Percentiles rank a stretch among this genome's conserved stretches.
phyloP scores from a whole-genome alignment of 2,797 vertebrate species.

The Cossypha niveicapilla region DNA sequence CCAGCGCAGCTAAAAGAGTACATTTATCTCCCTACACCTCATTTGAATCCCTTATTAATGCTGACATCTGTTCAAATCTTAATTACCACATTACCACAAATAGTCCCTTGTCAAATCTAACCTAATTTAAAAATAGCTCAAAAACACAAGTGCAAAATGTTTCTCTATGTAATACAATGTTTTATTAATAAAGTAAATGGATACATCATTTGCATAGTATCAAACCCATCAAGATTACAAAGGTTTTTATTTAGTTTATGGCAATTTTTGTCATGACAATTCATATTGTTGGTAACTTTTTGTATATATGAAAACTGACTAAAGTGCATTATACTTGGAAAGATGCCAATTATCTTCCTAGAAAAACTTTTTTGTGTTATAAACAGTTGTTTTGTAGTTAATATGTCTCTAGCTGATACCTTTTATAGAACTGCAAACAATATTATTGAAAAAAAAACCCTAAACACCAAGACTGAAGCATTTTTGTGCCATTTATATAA shows the following conservation, averaged over 20 bases:
- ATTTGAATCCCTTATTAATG: slow-evolving; percentile 71
- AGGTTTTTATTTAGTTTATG: background rate
- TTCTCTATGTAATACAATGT: slow-evolving; percentile 33
- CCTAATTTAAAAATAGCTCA: slow-evolving; percentile 63
- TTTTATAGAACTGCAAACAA: background rate
- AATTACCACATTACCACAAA: slow-evolving; percentile 73
- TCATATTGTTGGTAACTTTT: background rate
- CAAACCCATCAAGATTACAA: background rate
- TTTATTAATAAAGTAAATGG: slow-evolving; percentile 48
- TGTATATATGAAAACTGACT: background rate
- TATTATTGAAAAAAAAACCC: background rate
- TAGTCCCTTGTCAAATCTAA: slow-evolving; percentile 67
- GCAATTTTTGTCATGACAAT: background rate
- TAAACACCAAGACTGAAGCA: background rate
- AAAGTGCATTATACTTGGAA: background rate
- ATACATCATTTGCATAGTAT: background rate
- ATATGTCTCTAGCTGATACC: background rate
- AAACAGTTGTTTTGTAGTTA: background rate
- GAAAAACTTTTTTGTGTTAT: background rate
- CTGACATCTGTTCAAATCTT: slow-evolving; percentile 76
- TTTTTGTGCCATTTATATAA: background rate
- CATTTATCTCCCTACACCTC: slow-evolving; percentile 70
- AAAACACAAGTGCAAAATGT: slow-evolving; percentile 61
- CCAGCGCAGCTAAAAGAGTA: slow-evolving; percentile 27
- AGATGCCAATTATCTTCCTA: background rate